Conservation (phyloP, 2,797 vertebrate genomes). For the Garrulus glandarius region DNA sequence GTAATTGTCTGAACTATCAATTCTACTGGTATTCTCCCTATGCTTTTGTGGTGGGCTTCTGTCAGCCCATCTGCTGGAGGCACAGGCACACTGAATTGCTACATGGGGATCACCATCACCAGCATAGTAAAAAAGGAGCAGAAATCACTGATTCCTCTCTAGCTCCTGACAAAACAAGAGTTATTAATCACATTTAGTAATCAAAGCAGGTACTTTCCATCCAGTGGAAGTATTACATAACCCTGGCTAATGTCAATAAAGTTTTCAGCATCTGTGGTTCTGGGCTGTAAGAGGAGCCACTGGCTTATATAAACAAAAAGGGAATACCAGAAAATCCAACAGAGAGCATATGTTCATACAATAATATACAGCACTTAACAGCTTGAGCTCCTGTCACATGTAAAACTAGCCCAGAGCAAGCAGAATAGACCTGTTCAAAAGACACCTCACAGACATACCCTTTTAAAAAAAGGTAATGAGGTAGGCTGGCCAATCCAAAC, state of each 20-base stretch:
- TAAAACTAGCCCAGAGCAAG: background rate
- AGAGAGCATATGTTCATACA: slow-evolving; percentile 20
- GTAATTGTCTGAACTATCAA: background rate
- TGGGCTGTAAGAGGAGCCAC: background rate
- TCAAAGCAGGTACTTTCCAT: background rate
- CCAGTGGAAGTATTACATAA: background rate
- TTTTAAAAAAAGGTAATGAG: background rate
- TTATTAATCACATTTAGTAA: background rate
- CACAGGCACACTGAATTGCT: background rate
- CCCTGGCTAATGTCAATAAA: background rate
- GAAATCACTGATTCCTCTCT: background rate
- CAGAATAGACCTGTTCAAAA: background rate
- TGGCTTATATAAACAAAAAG: background rate
- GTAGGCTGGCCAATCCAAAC: background rate
- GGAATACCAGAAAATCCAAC: slow-evolving; percentile 1
- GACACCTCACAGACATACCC: background rate
- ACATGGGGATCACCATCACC: background rate
- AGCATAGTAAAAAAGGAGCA: background rate
- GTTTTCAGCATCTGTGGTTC: background rate
- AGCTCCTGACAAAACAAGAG: background rate
- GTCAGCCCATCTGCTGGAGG: background rate
- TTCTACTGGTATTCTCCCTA: background rate
- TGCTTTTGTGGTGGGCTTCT: background rate
- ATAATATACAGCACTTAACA: background rate
- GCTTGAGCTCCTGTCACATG: slow-evolving; percentile 18